A percentile compares a stretch with the other conserved stretches of the same genome.
Evolutionary conservation across 2,113 vertebrate species (phyloP).

Genomic region (Forbesichthys agassizii): DNA sequence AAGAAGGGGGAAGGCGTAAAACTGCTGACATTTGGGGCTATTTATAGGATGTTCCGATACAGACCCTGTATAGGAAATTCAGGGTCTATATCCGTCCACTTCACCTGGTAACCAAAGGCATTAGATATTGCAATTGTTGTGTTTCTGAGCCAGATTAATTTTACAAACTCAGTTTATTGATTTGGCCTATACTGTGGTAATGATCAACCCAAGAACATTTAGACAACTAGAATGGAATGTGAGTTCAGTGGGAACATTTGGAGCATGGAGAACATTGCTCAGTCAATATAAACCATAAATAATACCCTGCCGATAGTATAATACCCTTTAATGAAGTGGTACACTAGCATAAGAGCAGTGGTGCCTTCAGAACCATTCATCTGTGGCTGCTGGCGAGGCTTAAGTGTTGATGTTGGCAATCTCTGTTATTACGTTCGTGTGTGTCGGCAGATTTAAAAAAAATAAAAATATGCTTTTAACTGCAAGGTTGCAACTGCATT

Average conservation of each 20-base stretch:
- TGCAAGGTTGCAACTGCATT: not conserved
- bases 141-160: no score
- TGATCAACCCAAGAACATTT: not conserved
- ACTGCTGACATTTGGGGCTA: constrained; percentile 12
- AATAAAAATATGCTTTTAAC: not conserved
- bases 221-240: not conserved
- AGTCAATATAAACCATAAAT: not conserved
- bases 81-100: constrained; percentile 1
- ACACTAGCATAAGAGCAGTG: constrained; percentile 1
- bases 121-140: not conserved
- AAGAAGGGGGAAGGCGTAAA: constrained; percentile 7
- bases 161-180: not conserved
- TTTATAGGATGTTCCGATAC: constrained; percentile 34
- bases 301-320: not conserved
- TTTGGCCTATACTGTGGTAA: not conserved
- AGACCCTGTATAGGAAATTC: constrained; percentile 11
- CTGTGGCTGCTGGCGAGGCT: not conserved
- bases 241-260: constrained; percentile 1
- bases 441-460: constrained; percentile 22
- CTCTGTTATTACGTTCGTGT: constrained; percentile 20
- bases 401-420: constrained; percentile 37
- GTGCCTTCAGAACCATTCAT: not conserved
- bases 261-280: not conserved
- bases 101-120: not conserved
- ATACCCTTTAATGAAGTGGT: constrained; percentile 7